phyloP scores from a whole-genome alignment of 2,113 vertebrate species.

The Gavia stellata region DNA sequence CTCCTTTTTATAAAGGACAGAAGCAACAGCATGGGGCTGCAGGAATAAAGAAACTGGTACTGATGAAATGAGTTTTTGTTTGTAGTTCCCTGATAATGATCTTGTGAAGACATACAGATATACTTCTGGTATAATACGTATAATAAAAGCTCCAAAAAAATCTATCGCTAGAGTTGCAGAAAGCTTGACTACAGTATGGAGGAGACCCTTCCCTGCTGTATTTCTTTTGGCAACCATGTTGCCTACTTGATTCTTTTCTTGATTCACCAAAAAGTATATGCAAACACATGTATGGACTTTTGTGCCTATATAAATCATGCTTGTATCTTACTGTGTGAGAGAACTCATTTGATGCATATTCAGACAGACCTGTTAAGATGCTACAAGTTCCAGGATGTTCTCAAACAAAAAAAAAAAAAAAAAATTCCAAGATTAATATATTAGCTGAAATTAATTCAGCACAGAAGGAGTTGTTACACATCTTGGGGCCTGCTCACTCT shows the following conservation, averaged over 20 bases:
- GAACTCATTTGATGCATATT: neutral
- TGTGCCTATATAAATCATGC: neutral
- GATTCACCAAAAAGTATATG: neutral
- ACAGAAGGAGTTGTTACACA: conserved; percentile 30
- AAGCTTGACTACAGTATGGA: neutral
- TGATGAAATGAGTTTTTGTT: neutral
- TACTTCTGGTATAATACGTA: neutral
- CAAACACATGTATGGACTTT: neutral
- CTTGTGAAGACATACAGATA: neutral
- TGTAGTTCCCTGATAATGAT: neutral
- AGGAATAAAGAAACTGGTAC: neutral
- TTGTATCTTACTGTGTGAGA: neutral
- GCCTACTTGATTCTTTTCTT: neutral
- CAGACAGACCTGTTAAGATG: neutral
- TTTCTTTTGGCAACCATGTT: neutral
- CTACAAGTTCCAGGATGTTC: neutral
- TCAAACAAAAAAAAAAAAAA: neutral
- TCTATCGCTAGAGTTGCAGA: neutral
- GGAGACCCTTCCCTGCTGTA: neutral
- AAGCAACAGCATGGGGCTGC: neutral
- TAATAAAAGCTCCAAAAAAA: neutral
- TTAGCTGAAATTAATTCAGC: conserved; percentile 34
- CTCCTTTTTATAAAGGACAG: neutral
- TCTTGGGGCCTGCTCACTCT: conserved; percentile 1
- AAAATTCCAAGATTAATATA: neutral